A percentile compares a stretch with the other conserved stretches of the same genome.
These are phyloP conservation scores for Pocota personata DNA, from an alignment of 2,888 invertebrate genomes.

Conservation along the genomic window DNA sequence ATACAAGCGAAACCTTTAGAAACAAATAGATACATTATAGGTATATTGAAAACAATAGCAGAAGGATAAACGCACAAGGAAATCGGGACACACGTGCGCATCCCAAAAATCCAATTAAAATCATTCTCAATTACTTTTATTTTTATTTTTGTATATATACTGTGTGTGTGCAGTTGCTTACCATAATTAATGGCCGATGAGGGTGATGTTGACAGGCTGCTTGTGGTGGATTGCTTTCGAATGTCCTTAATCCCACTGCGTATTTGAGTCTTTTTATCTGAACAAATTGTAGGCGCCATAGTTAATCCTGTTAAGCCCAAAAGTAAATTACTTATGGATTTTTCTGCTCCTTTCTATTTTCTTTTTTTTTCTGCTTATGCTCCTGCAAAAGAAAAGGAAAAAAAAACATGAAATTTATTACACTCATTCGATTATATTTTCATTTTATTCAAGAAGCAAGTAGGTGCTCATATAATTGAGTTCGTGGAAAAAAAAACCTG, in stretches of 20 bases:
- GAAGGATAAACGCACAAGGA: not conserved
- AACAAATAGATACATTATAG: too few relatives aligned
- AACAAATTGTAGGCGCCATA: slow-evolving; percentile 82
- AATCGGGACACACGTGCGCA: slow-evolving; percentile 16
- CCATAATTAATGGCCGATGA: slow-evolving; percentile 76
- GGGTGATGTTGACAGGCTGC: slow-evolving; percentile 69
- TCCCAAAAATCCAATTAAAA: slow-evolving; percentile 29
- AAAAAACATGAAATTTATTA: slow-evolving; percentile 20
- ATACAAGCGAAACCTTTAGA: too few relatives aligned
- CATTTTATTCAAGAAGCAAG: not conserved
- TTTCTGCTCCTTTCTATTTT: not conserved
- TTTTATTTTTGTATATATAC: not conserved
- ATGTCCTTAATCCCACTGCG: slow-evolving; percentile 74
- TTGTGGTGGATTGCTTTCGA: slow-evolving; percentile 65
- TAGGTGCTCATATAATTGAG: not conserved
- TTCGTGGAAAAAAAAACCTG: not conserved
- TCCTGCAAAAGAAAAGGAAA: slow-evolving; percentile 3
- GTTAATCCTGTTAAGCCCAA: slow-evolving; percentile 31
- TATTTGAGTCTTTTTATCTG: slow-evolving; percentile 79
- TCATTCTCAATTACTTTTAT: slow-evolving; percentile 10
- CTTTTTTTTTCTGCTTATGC: not conserved
- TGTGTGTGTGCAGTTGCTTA: slow-evolving; percentile 66
- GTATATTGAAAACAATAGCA: not conserved
- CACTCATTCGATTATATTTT: slow-evolving; percentile 24
- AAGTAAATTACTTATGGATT: slow-evolving; percentile 35